These are phyloP conservation scores for Furcula furcula DNA, from an alignment of 2,888 invertebrate genomes.

Conservation along the genomic window DNA sequence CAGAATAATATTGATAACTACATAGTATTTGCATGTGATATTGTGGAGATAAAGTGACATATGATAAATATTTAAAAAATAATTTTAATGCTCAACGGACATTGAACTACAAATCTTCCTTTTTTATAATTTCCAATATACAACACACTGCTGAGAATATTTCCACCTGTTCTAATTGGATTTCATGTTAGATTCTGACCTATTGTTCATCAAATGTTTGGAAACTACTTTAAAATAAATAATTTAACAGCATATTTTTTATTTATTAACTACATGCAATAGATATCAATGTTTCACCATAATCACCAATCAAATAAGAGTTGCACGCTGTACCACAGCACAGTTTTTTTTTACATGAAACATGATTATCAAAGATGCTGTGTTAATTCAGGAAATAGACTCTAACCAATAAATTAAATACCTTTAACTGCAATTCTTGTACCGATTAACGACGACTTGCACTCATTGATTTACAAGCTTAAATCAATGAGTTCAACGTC, in stretches of 20 bases:
- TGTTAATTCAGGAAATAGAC: too few relatives aligned
- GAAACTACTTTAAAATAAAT: background rate
- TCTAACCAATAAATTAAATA: too few relatives aligned
- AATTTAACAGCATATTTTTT: background rate
- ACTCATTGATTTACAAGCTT: too few relatives aligned
- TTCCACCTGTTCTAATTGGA: background rate
- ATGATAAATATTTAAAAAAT: constrained; percentile 6
- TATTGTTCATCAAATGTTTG: background rate
- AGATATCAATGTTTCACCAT: too few relatives aligned
- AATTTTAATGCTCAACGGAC: constrained; percentile 3
- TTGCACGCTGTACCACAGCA: too few relatives aligned
- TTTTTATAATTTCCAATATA: background rate
- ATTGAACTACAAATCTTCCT: background rate
- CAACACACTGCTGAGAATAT: background rate
- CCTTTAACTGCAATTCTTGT: too few relatives aligned
- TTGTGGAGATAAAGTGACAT: constrained; percentile 13
- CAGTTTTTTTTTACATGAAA: too few relatives aligned
- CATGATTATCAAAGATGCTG: too few relatives aligned
- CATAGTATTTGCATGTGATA: constrained; percentile 14
- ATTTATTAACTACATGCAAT: background rate
- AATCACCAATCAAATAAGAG: too few relatives aligned
- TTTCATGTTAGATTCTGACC: background rate
- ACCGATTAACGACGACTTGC: too few relatives aligned
- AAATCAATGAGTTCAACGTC: too few relatives aligned
- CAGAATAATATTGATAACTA: constrained; percentile 3